phyloP scores from a whole-genome alignment of 2,888 invertebrate genomes.

The Lycophotia porphyrea region DNA sequence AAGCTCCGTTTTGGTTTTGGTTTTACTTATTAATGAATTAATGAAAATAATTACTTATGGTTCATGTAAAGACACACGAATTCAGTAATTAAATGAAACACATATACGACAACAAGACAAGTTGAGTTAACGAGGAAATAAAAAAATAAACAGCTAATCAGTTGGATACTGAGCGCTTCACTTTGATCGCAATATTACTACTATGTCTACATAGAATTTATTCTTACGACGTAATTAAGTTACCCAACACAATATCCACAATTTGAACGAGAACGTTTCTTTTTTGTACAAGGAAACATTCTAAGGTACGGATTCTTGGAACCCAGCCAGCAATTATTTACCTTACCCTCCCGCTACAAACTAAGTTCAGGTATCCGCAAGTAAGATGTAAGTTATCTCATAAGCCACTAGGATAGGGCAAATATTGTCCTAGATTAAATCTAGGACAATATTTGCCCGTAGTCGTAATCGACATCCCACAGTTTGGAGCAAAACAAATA shows the following conservation, averaged over 20 bases:
- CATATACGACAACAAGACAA: background rate
- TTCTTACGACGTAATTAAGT: slow-evolving; percentile 34
- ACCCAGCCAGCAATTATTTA: slow-evolving; percentile 53
- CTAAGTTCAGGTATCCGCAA: slow-evolving; percentile 47
- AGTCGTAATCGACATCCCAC: slow-evolving; percentile 52
- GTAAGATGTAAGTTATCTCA: slow-evolving; percentile 51
- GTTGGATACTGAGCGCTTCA: background rate
- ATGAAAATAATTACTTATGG: background rate
- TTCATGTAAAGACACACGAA: background rate
- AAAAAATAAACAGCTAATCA: background rate
- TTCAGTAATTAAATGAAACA: background rate
- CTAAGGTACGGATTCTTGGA: slow-evolving; percentile 52
- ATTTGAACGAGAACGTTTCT: slow-evolving; percentile 8
- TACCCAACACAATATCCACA: slow-evolving; percentile 21
- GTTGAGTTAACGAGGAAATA: background rate
- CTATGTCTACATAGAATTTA: background rate
- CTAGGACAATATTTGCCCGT: slow-evolving; percentile 52
- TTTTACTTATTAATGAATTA: background rate
- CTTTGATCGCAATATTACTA: slow-evolving; percentile 1
- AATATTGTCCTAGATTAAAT: no score
- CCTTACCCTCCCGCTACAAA: slow-evolving; percentile 42
- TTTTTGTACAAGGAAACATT: slow-evolving; percentile 31
- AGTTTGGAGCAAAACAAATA: slow-evolving; percentile 44
- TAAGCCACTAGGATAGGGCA: slow-evolving; percentile 42
- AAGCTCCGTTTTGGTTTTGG: background rate